These are phyloP conservation scores for Chaetophractus vellerosus DNA, from an alignment of 2,797 vertebrate species.

Conservation along the genomic window DNA sequence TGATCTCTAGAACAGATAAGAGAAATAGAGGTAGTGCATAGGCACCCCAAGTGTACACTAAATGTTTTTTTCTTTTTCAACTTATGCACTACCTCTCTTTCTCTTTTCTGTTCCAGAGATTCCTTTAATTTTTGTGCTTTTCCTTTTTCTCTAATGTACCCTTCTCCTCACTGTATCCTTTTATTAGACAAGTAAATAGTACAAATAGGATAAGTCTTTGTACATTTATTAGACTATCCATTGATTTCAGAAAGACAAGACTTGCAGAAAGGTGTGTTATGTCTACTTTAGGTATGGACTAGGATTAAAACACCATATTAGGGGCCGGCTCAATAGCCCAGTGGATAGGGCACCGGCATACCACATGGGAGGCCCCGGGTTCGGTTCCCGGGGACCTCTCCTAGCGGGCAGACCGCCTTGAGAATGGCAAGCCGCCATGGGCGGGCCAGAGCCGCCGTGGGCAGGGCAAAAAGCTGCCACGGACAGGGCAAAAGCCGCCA, in stretches of 20 bases:
- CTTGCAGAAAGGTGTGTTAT: constrained; percentile 5
- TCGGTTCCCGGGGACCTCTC: too few species aligned
- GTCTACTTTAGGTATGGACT: constrained; percentile 14
- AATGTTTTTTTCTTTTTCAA: too few species aligned
- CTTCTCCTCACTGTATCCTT: neutral
- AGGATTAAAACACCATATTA: neutral
- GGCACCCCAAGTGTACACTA: too few species aligned
- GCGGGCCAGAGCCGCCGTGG: too few species aligned
- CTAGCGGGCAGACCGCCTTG: too few species aligned
- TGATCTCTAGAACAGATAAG: neutral
- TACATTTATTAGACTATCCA: neutral
- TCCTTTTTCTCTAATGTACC: neutral
- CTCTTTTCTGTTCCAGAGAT: neutral
- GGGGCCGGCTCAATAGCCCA: too few species aligned
- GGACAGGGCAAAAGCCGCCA: too few species aligned
- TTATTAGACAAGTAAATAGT: neutral
- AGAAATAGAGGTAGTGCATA: too few species aligned
- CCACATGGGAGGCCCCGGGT: too few species aligned
- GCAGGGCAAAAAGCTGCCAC: too few species aligned
- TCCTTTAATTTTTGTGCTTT: neutral
- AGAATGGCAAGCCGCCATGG: too few species aligned
- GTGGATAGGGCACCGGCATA: too few species aligned
- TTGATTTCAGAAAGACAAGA: constrained; percentile 48
- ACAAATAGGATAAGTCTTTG: neutral
- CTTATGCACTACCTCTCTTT: neutral